Percentiles rank a stretch among this genome's conserved stretches.
These are phyloP conservation scores for Dynastes hyllus DNA, from an alignment of 2,888 invertebrate species.

Conservation along the genomic window DNA sequence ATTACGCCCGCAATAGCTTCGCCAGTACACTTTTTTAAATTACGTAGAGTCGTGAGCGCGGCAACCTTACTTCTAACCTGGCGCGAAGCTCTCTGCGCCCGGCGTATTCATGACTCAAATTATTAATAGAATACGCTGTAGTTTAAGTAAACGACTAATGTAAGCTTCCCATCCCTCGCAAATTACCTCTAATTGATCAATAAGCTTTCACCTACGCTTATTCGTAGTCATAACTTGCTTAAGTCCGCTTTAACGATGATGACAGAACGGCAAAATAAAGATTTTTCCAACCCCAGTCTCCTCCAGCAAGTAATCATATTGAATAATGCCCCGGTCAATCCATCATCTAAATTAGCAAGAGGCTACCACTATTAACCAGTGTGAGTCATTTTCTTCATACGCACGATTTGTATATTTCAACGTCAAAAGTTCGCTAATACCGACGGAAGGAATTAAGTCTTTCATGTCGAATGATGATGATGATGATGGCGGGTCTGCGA, in stretches of 20 bases:
- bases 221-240: not conserved
- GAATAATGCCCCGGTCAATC: not conserved
- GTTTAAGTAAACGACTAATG: no score
- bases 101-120: no score
- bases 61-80: no score
- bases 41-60: no score
- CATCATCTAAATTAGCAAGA: conserved; percentile 14
- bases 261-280: not conserved
- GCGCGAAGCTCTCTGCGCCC: no score
- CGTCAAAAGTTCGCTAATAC: conserved; percentile 15
- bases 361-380: not conserved
- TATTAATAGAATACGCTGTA: no score
- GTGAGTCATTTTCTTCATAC: not conserved
- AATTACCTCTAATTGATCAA: conserved; percentile 3
- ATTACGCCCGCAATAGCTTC: no score
- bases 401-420: conserved; percentile 16
- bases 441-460: conserved; percentile 18
- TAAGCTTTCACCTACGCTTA: conserved; percentile 1
- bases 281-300: not conserved
- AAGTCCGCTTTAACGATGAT: not conserved
- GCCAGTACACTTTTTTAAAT: no score
- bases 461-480: conserved; percentile 8
- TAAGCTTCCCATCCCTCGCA: no score
- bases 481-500: not conserved
- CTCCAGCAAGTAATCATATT: not conserved